A percentile compares a stretch with the other conserved stretches of the same genome.
phyloP scores from a whole-genome alignment of 1,140 invertebrate genomes.

The Dendroctonus valens region DNA sequence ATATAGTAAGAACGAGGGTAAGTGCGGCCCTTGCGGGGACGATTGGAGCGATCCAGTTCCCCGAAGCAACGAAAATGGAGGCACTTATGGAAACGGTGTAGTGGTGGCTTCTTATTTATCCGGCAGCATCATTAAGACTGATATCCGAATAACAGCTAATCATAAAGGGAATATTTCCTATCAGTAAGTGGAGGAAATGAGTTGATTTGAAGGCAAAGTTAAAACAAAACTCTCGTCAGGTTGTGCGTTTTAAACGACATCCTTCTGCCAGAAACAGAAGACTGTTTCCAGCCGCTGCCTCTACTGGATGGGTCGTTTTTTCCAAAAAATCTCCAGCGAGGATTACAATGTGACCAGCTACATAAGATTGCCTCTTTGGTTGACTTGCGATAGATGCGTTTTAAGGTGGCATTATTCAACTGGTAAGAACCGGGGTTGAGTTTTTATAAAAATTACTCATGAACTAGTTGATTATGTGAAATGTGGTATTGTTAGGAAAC shows the following conservation, averaged over 20 bases:
- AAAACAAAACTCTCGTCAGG: slow-evolving; percentile 34
- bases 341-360: slow-evolving; percentile 48
- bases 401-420: slow-evolving; percentile 67
- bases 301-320: slow-evolving; percentile 53
- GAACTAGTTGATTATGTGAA: too few relatives aligned
- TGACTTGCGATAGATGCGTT: slow-evolving; percentile 65
- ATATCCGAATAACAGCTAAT: slow-evolving; percentile 52
- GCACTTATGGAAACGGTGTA: slow-evolving; percentile 53
- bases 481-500: slow-evolving; percentile 55
- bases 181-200: slow-evolving; percentile 25
- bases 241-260: slow-evolving; percentile 56
- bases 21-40: slow-evolving; percentile 52
- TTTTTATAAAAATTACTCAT: background rate
- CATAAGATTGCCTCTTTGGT: slow-evolving; percentile 53
- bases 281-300: slow-evolving; percentile 58
- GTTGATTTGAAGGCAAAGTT: background rate
- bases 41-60: slow-evolving; percentile 47
- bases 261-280: slow-evolving; percentile 55
- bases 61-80: slow-evolving; percentile 57
- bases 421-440: slow-evolving; percentile 44
- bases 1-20: slow-evolving; percentile 46
- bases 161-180: slow-evolving; percentile 54
- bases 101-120: slow-evolving; percentile 48
- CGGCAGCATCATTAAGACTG: slow-evolving; percentile 45
- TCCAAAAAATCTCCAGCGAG: slow-evolving; percentile 39